Evolutionary conservation across 1,140 invertebrate genomes (phyloP).

Genomic region (Eueides isabella): DNA sequence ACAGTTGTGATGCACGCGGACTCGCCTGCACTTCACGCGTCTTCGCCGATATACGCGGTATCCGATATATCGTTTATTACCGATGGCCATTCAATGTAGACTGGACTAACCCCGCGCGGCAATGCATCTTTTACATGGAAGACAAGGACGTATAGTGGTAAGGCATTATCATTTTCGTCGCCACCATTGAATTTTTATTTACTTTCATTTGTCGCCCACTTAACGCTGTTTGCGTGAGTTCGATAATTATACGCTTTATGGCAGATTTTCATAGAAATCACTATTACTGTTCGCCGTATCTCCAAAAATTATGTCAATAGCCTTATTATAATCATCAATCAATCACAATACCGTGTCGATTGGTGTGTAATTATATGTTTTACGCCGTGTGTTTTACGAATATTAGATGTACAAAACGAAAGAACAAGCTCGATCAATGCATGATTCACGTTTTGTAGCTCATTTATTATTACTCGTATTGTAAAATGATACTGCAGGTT

Average conservation of each 20-base stretch:
- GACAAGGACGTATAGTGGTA: conserved; percentile 57
- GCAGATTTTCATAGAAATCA: conserved; percentile 34
- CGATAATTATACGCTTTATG: conserved; percentile 25
- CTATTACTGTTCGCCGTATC: background rate
- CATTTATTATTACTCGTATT: background rate
- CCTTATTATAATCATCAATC: conserved; percentile 15
- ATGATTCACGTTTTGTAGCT: background rate
- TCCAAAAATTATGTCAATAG: conserved; percentile 26
- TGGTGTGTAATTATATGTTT: conserved; percentile 24
- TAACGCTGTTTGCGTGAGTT: conserved; percentile 27
- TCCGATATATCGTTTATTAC: conserved; percentile 51
- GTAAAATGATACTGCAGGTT: background rate
- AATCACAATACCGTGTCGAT: conserved; percentile 16
- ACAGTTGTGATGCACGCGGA: conserved; percentile 31
- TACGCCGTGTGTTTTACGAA: no score
- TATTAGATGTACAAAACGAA: conserved; percentile 5
- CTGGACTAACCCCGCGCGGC: conserved; percentile 60
- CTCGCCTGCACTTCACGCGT: conserved; percentile 38
- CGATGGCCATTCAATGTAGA: conserved; percentile 48
- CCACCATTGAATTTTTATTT: conserved; percentile 30
- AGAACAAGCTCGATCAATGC: conserved; percentile 14
- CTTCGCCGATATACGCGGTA: conserved; percentile 30
- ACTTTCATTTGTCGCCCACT: conserved; percentile 14
- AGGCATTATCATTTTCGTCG: conserved; percentile 43
- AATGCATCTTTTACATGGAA: conserved; percentile 74